Evolutionary conservation across 2,888 invertebrate genomes (phyloP), one percentile per base, ranked within the genome.

Genomic region (Pristionchus fissidentatus): DNA sequence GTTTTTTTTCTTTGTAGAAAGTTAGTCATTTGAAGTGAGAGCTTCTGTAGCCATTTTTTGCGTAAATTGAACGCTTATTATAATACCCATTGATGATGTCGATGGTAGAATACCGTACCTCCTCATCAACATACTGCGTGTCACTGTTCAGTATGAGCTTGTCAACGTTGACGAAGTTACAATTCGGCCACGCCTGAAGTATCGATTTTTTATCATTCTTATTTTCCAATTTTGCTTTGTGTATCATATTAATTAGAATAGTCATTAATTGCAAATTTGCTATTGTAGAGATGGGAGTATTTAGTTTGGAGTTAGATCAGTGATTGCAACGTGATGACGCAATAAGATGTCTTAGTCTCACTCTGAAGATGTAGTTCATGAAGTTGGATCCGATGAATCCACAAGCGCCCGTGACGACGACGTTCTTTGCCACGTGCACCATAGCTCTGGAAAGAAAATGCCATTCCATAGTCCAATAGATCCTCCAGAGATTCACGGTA

Each of bases 301-400:
- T 49, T 49, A 10, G 49, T 49, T 49, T 49, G 49, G 13, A 10
- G 8, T 15, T 15, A 60, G 26, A n/a, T 60, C n/a, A 60, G n/a
- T 60, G 60, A 60, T 60, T 46, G 43, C 43, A 77, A 46, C 32
- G 22, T 7, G 10, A 77, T 29, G 15, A n/a, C 38, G 26, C 29
- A 22, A 19, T 43, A n/a, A n/a, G n/a, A n/a, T n/a, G n/a, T n/a
- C n/a, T n/a, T 0, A 46, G 43, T n/a, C 43, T n/a, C 26, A 82
- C 83, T 38, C 41, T 29, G 80, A 86, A 87, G 79, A 89, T 88
- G 85, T 86, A 92, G 78, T 92, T 92, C 73, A 92, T 86, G 77
- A 91, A 92, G 85, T 92, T 92, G 19, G 91, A 89, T 3, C 92
- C 92, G 73, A 92, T 92, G 85, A 92, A 92, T n/a, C 92, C 92